Evolutionary conservation across 2,113 vertebrate genomes (phyloP), one percentile per base, ranked within the genome.

Genomic region (Pteruthius melanotis): DNA sequence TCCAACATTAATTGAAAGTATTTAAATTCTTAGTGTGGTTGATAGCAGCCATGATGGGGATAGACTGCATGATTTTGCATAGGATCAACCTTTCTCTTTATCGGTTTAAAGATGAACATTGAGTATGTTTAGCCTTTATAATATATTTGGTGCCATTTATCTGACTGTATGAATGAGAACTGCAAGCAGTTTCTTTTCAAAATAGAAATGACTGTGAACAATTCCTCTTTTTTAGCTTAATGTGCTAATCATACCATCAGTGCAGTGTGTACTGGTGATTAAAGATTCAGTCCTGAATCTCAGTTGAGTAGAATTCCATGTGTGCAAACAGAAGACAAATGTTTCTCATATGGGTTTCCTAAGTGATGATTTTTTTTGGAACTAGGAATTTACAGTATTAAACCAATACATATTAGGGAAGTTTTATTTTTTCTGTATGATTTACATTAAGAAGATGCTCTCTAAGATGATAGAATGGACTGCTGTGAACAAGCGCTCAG

Each of bases 51-150:
- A 35, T 66, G 44, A 77, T 31, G 20, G 91, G 93, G 70, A 70
- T 65, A 75, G 63, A 69, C 90, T 95, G 94, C 93, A 96, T 97
- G 94, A 90, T 94, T 96, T 96, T 92, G 21, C 77, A 83, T 89
- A 92, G 47, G 35, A 87, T 68, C 93, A 94, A 42, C 80, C 60
- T 93, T 97, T 97, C 60, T 96, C 52, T 95, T 18, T 77, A 72
- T 96, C 11, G 82, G 18, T 95, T 88, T 87, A 76, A 94, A 75
- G 40, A 91, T 78, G 26, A 85, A 61, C 50, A 74, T 83, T 92
- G 61, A 78, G 7, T 89, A 68, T 90, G 66, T 95, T 95, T 80
- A 83, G 69, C 83, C 59, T 96, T 97, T 95, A 94, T 86, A 96
- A 63, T 97, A 93, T 93, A 97, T 74, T 75, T 94, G 93, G 94